Evolutionary conservation across 2,797 vertebrate genomes (phyloP).

Genomic region (Danio aesculapii): DNA sequence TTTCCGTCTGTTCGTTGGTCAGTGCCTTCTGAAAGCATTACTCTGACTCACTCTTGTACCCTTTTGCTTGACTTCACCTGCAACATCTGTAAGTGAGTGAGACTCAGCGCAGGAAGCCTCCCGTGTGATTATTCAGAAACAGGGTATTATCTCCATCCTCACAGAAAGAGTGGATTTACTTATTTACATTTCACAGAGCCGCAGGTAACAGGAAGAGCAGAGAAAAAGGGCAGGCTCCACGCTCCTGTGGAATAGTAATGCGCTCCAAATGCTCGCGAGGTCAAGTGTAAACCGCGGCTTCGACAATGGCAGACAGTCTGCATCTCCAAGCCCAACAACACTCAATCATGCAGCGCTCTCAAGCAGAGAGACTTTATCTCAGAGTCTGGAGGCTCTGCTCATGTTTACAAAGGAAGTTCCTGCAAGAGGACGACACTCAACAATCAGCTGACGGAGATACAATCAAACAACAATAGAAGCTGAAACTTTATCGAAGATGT

Average conservation of each 20-base stretch:
- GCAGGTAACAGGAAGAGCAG: conserved; percentile 36
- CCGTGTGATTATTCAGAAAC: conserved; percentile 66
- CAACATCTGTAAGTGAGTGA: conserved; percentile 5
- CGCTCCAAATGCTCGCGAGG: conserved; percentile 70
- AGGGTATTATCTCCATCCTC: conserved; percentile 69
- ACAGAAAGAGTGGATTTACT: conserved; percentile 71
- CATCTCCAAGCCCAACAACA: conserved; percentile 75
- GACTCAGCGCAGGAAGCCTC: conserved; percentile 51
- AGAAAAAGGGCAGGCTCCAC: conserved; percentile 49
- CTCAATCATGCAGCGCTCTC: conserved; percentile 77
- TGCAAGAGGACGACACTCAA: conserved; percentile 12
- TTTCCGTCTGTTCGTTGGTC: background rate
- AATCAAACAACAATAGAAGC: conserved; percentile 31
- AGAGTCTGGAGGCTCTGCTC: conserved; percentile 70
- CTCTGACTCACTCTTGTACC: background rate
- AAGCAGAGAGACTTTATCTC: conserved; percentile 80
- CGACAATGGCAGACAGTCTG: conserved; percentile 76
- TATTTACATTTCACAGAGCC: conserved; percentile 73
- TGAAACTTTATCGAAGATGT: background rate
- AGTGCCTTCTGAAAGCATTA: conserved; percentile 9
- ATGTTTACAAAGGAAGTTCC: conserved; percentile 30
- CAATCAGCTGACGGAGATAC: conserved; percentile 24
- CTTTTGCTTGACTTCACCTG: conserved; percentile 27
- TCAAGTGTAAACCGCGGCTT: conserved; percentile 76
- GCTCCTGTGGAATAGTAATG: conserved; percentile 38